Percentiles rank a stretch among this genome's conserved stretches.
phyloP scores from a whole-genome alignment of 1,140 invertebrate genomes.

The Macrostomum lignano region DNA sequence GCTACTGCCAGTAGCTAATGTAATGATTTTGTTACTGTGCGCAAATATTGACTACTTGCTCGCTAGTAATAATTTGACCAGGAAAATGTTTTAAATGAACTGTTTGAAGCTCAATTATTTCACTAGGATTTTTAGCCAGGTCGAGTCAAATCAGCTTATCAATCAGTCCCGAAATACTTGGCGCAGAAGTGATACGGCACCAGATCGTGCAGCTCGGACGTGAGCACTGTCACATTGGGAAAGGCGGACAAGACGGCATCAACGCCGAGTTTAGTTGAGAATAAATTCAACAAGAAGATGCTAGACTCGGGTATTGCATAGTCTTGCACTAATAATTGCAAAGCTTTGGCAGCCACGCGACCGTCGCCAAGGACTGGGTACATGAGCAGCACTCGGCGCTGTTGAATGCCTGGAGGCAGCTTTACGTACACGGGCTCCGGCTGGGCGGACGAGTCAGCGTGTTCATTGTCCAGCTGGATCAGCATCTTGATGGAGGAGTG shows the following conservation, averaged over 20 bases:
- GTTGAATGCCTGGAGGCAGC: constrained; percentile 70
- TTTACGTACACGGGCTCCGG: too few species aligned
- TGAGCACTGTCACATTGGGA: constrained; percentile 67
- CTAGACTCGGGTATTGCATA: constrained; percentile 68
- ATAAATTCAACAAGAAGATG: constrained; percentile 76
- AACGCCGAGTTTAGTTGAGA: constrained; percentile 49
- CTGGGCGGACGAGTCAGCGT: too few species aligned
- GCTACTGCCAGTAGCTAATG: too few species aligned
- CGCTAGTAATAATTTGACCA: too few species aligned
- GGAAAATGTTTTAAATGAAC: too few species aligned
- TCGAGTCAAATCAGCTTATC: too few species aligned
- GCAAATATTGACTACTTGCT: too few species aligned
- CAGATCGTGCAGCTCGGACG: constrained; percentile 70
- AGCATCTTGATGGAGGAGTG: too few species aligned
- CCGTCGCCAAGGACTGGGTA: constrained; percentile 89
- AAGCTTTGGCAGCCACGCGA: constrained; percentile 70
- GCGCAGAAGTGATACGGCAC: constrained; percentile 90
- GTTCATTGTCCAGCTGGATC: too few species aligned
- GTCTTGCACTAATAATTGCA: constrained; percentile 64
- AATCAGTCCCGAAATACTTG: constrained; percentile 93
- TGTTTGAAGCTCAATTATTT: too few species aligned
- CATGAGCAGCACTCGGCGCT: constrained; percentile 67
- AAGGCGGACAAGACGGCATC: constrained; percentile 31
- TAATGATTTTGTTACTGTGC: too few species aligned
- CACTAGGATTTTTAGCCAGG: too few species aligned